Conservation (phyloP, 2,113 vertebrate genomes). For the Sigmodon hispidus region DNA sequence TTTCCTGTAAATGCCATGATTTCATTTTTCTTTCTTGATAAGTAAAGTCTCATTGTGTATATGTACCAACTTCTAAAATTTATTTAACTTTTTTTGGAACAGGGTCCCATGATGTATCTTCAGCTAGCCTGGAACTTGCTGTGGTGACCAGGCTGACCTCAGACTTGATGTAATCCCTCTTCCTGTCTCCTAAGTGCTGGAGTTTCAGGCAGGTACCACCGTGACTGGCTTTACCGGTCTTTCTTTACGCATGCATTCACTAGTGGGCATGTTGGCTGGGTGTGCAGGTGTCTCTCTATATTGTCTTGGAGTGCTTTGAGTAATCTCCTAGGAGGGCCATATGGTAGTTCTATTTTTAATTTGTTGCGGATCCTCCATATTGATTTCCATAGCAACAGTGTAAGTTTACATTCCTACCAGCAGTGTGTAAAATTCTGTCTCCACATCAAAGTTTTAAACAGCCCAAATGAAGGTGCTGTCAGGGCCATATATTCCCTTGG, state of each 20-base stretch:
- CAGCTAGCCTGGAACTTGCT: background rate
- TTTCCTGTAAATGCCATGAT: background rate
- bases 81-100: background rate
- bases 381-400: background rate
- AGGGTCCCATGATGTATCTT: background rate
- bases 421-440: background rate
- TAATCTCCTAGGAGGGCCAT: background rate
- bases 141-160: background rate
- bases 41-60: background rate
- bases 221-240: background rate
- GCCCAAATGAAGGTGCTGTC: background rate
- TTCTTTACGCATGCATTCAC: background rate
- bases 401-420: background rate
- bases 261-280: background rate
- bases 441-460: background rate
- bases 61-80: background rate
- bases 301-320: background rate
- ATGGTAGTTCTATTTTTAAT: background rate
- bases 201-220: background rate
- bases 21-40: background rate
- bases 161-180: background rate
- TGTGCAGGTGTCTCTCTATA: background rate
- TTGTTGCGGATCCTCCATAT: background rate
- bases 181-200: background rate
- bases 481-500: accelerated